Base-by-base conservation (phyloP, 2,888 invertebrate genomes). In the Brachypterus glaber region DNA sequence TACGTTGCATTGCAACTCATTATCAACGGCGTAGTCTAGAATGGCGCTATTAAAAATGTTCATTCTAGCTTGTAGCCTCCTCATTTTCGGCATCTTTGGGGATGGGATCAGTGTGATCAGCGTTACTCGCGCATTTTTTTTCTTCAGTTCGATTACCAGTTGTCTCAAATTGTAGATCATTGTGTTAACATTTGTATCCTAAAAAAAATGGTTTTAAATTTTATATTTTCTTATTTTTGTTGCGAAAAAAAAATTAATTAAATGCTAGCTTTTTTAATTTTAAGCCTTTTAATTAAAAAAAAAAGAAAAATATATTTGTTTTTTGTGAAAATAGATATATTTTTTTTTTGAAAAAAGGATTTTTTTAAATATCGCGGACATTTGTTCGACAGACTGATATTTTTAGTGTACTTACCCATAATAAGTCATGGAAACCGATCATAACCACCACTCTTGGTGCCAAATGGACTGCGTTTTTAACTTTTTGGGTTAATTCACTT, bases 361-460 rank as follows among this genome's bases (percentile, higher is more conserved):
- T n/a, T n/a, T n/a, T n/a, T n/a, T n/a, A n/a, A n/a, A n/a, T n/a
- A n/a, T n/a, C n/a, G n/a, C n/a, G n/a, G n/a, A n/a, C n/a, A n/a
- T n/a, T n/a, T n/a, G n/a, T n/a, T n/a, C n/a, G n/a, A n/a, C n/a
- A n/a, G n/a, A n/a, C n/a, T n/a, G n/a, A n/a, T n/a, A n/a, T n/a
- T n/a, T n/a, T n/a, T n/a, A n/a, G n/a, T n/a, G 14, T 24, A 27
- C 38, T 40, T 45, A 55, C 54, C 44, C 39, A 34, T 34, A 54
- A 21, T 27, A 57, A 47, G 43, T 57, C 57, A 18, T 48, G 48
- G 38, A 53, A 50, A 34, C 57, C 57, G 40, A 56, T 52, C 54
- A 55, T 55, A 17, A 56, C 51, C 4, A 56, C 53, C 9, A 56
- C 55, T 44, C 55, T 46, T 7, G 57, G 57, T 11, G 57, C 57